These are phyloP conservation scores for Lepas anatifera DNA, from an alignment of 2,888 invertebrate genomes.

Conservation along the genomic window DNA sequence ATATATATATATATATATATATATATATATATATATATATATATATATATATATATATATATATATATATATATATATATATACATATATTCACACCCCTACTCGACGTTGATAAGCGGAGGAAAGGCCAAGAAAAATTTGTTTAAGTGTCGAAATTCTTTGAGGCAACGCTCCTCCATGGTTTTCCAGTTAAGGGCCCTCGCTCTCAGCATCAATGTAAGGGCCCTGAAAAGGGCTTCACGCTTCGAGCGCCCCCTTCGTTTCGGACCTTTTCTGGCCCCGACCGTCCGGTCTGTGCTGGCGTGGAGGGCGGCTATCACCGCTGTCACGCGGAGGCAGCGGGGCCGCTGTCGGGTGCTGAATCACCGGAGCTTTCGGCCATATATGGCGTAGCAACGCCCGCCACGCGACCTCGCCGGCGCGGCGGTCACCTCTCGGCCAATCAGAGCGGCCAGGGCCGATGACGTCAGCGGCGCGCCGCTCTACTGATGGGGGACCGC, in stretches of 20 bases:
- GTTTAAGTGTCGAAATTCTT: too few species aligned
- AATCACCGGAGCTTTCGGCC: neutral
- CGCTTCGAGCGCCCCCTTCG: too few species aligned
- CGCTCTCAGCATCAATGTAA: too few species aligned
- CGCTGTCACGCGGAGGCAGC: too few species aligned
- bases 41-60: neutral
- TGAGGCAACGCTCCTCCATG: too few species aligned
- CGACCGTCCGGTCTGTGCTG: neutral
- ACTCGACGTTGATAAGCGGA: too few species aligned
- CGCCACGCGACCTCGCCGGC: neutral
- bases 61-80: neutral
- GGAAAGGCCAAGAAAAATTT: too few species aligned
- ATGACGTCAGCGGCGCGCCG: neutral
- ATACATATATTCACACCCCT: too few species aligned
- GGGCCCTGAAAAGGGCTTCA: too few species aligned
- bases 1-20: slow-evolving; percentile 1
- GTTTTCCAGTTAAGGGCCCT: too few species aligned
- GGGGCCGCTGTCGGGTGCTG: too few species aligned
- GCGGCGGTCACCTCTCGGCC: neutral
- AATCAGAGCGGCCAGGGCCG: neutral
- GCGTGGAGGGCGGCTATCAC: neutral
- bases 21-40: slow-evolving; percentile 3
- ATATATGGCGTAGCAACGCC: neutral
- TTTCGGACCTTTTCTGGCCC: too few species aligned
- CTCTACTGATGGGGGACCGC: neutral